A percentile compares a stretch with the other conserved stretches of the same genome.
These are phyloP conservation scores for Pituophis catenifer DNA, from an alignment of 2,113 vertebrate species.

Conservation along the genomic window DNA sequence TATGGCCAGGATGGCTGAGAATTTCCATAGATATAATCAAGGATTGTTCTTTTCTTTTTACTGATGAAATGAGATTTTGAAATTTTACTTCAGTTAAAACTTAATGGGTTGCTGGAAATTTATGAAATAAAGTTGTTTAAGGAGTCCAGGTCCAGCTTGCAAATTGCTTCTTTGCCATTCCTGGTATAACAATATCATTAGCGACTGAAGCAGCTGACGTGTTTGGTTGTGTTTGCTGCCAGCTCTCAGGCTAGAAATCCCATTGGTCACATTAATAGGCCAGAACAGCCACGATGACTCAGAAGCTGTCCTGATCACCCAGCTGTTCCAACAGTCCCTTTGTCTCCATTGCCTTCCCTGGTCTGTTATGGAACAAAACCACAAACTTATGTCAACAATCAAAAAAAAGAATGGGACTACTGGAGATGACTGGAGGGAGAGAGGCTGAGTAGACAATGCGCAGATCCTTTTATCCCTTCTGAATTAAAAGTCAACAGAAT, in stretches of 20 bases:
- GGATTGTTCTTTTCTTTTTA: not conserved
- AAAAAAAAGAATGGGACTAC: not conserved
- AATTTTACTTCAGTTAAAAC: not conserved
- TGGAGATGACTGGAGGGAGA: not conserved
- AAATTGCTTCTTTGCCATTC: not conserved
- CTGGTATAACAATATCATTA: not conserved
- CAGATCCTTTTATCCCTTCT: not conserved
- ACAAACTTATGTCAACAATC: not conserved
- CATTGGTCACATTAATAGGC: not conserved
- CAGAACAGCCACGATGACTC: not conserved
- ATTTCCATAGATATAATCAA: not conserved
- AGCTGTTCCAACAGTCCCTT: not conserved
- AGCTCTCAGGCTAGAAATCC: not conserved
- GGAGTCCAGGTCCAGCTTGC: not conserved
- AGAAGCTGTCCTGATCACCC: not conserved
- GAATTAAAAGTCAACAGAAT: not conserved
- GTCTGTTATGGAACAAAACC: not conserved
- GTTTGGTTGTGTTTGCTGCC: not conserved
- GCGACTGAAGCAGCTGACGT: not conserved
- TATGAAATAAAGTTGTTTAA: not conserved
- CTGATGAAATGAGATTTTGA: not conserved
- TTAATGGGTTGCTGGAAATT: not conserved
- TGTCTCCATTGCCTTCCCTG: not conserved
- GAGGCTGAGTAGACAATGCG: not conserved
- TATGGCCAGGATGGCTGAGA: no score